Conservation (phyloP, 2,113 vertebrate species). For the Apus apus region DNA sequence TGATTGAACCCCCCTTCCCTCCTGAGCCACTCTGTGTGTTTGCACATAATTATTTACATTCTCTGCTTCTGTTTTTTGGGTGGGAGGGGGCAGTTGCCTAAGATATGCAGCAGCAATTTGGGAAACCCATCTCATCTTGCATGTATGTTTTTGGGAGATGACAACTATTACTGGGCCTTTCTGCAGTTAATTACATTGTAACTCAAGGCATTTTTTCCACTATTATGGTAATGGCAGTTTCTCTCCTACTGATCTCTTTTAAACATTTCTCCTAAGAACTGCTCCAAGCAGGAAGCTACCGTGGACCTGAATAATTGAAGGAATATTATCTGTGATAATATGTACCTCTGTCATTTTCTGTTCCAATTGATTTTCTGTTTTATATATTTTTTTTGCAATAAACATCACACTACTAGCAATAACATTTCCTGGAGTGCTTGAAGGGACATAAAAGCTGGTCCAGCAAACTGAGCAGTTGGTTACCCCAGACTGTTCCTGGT, state of each 20-base stretch:
- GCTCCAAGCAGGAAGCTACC: background rate
- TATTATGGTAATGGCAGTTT: background rate
- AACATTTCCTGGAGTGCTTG: conserved; percentile 61
- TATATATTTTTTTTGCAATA: background rate
- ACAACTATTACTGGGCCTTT: background rate
- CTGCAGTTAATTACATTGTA: conserved; percentile 15
- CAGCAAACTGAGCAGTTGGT: conserved; percentile 18
- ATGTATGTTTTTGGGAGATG: background rate
- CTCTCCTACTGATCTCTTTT: conserved; percentile 10
- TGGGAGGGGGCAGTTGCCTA: background rate
- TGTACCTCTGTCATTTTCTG: conserved; percentile 16
- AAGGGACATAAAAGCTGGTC: conserved; percentile 15
- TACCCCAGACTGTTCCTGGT: background rate
- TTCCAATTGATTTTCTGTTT: background rate
- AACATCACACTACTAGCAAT: conserved; percentile 48
- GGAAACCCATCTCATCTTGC: background rate
- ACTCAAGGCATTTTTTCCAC: conserved; percentile 7
- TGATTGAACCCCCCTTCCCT: background rate
- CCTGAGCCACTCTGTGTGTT: background rate
- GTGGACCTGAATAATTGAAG: conserved; percentile 29
- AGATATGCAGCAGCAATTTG: background rate
- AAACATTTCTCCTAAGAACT: conserved; percentile 27
- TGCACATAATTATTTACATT: background rate
- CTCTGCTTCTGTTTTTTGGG: background rate
- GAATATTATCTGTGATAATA: conserved; percentile 66